Percentiles rank a stretch among this genome's conserved stretches.
phyloP scores from a whole-genome alignment of 2,113 vertebrate species.

The Burhinus oedicnemus region DNA sequence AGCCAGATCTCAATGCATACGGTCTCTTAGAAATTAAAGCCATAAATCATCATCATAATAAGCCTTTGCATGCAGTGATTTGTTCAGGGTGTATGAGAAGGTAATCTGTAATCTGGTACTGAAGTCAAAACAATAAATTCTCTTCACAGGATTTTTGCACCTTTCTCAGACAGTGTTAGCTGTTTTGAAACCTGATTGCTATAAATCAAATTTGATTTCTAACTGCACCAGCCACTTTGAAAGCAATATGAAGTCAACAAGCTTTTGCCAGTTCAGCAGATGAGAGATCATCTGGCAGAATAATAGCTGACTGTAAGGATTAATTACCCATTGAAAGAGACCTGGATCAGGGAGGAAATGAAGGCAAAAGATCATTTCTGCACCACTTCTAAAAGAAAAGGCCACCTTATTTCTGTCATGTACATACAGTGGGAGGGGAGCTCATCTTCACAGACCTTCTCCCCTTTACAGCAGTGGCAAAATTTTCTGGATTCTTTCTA shows the following conservation, averaged over 20 bases:
- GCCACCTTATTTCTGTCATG: background rate
- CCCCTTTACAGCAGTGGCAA: background rate
- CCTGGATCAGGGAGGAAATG: background rate
- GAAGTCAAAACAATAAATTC: background rate
- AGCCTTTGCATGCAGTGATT: slow-evolving; percentile 11
- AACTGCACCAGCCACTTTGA: background rate
- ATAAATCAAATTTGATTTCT: background rate
- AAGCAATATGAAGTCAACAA: background rate
- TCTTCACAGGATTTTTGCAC: background rate
- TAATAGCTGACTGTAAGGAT: background rate
- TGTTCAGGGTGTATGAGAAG: background rate
- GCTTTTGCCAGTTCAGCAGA: background rate
- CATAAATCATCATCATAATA: slow-evolving; percentile 4
- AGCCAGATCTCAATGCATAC: background rate
- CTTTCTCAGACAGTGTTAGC: background rate
- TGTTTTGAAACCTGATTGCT: slow-evolving; percentile 4
- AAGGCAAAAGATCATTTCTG: background rate
- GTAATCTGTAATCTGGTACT: background rate
- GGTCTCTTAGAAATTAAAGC: background rate
- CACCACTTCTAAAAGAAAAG: background rate
- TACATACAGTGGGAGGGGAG: background rate
- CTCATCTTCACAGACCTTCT: background rate
- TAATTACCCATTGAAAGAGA: background rate
- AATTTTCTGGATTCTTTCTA: background rate
- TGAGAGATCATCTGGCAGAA: background rate